Evolutionary conservation across 2,113 vertebrate species (phyloP).

Genomic region (Sinocyclocheilus rhinocerous): DNA sequence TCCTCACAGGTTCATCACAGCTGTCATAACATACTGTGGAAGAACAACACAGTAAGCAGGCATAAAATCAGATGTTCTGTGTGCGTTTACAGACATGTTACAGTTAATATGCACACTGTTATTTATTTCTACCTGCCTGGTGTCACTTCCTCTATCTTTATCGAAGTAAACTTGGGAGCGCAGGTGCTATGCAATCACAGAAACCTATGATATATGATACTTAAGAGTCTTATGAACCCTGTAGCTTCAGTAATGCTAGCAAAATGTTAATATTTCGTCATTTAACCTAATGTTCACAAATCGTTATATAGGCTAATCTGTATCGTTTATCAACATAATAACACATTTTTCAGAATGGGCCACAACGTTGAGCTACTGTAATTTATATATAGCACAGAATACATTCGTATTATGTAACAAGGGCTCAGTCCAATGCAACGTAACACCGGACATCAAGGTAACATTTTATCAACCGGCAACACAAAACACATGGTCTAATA

Average conservation of each 20-base stretch:
- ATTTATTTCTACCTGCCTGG: too few relatives aligned
- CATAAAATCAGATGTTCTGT: too few relatives aligned
- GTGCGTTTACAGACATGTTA: too few relatives aligned
- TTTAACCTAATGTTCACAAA: neutral
- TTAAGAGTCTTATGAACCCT: neutral
- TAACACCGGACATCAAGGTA: neutral
- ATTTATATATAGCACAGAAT: conserved; percentile 1
- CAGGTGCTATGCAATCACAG: neutral
- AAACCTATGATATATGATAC: neutral
- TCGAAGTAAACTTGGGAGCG: too few relatives aligned
- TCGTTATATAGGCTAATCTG: neutral
- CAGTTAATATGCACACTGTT: too few relatives aligned
- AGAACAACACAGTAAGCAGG: too few relatives aligned
- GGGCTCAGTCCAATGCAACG: neutral
- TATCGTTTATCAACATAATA: neutral
- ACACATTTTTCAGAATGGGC: neutral
- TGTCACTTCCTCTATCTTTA: too few relatives aligned
- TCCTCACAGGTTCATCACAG: neutral
- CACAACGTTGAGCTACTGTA: neutral
- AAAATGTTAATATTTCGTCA: neutral
- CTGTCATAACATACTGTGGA: neutral
- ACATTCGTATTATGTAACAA: neutral
- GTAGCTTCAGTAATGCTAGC: neutral
- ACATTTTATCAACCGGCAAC: neutral
- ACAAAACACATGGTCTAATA: neutral